These are phyloP conservation scores for Helostoma temminkii DNA, from an alignment of 2,797 vertebrate genomes.

Conservation along the genomic window DNA sequence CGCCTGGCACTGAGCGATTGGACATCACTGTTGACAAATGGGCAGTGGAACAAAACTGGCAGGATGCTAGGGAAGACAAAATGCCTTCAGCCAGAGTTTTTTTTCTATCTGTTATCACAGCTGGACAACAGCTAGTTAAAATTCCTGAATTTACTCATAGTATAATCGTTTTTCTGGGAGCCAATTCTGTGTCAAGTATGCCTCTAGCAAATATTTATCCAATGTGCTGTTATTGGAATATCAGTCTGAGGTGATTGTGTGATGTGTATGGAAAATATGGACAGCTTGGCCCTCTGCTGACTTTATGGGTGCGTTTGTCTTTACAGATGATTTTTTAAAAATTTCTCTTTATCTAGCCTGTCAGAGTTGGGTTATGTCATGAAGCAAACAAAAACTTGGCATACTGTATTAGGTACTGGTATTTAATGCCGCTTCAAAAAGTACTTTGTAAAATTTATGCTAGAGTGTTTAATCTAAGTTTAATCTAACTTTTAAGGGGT, in stretches of 20 bases:
- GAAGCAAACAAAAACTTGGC: too few species aligned
- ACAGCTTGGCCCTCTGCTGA: background rate
- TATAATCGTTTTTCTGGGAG: constrained; percentile 47
- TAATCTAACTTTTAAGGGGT: too few species aligned
- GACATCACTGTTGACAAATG: constrained; percentile 91
- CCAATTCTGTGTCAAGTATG: constrained; percentile 30
- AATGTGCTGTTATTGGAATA: constrained; percentile 36
- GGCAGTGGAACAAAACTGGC: constrained; percentile 87
- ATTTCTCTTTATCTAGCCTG: background rate
- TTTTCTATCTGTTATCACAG: constrained; percentile 81
- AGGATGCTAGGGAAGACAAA: constrained; percentile 86
- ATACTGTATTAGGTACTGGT: too few species aligned
- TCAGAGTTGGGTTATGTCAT: background rate
- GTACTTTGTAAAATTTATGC: too few species aligned
- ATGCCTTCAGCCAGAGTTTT: constrained; percentile 81
- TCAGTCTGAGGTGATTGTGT: constrained; percentile 9
- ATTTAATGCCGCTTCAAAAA: too few species aligned
- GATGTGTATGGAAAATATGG: constrained; percentile 10
- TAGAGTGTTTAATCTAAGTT: too few species aligned
- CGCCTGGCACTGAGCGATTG: constrained; percentile 89
- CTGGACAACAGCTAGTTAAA: constrained; percentile 80
- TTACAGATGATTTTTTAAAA: background rate
- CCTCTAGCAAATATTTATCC: constrained; percentile 51
- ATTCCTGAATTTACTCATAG: constrained; percentile 65
- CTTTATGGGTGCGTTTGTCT: background rate